These are phyloP conservation scores for Alauda arvensis DNA, from an alignment of 2,797 vertebrate species.

Conservation along the genomic window DNA sequence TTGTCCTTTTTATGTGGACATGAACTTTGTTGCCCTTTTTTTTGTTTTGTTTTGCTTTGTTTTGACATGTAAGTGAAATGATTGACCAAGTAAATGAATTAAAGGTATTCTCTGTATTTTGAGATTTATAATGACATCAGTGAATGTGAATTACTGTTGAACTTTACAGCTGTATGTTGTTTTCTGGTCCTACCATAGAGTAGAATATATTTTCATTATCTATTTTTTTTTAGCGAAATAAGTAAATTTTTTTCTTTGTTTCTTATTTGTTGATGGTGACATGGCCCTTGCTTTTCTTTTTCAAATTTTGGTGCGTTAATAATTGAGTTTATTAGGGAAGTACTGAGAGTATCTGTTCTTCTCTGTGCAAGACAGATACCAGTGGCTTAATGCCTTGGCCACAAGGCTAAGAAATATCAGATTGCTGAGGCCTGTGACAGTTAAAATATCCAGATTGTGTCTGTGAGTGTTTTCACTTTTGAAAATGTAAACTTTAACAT, in stretches of 20 bases:
- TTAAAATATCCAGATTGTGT: conserved; percentile 24
- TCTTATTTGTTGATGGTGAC: background rate
- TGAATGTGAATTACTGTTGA: background rate
- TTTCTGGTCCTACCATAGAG: background rate
- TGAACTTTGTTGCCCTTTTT: background rate
- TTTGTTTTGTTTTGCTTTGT: background rate
- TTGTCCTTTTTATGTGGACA: background rate
- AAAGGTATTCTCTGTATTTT: background rate
- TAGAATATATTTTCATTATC: background rate
- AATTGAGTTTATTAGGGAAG: background rate
- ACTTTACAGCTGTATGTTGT: background rate
- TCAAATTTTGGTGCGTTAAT: background rate
- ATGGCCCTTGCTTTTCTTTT: background rate
- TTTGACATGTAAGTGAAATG: background rate
- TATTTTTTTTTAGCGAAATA: background rate
- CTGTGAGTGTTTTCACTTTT: conserved; percentile 24
- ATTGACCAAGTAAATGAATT: background rate
- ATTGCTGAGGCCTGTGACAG: background rate
- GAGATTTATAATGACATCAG: background rate
- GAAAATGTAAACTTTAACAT: conserved; percentile 20
- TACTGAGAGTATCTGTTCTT: background rate
- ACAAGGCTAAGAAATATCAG: background rate
- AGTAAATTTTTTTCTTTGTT: background rate
- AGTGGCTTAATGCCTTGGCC: background rate
- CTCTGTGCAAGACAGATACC: background rate